Evolutionary conservation across 2,797 vertebrate species (phyloP).

Genomic region (Malurus splendens): DNA sequence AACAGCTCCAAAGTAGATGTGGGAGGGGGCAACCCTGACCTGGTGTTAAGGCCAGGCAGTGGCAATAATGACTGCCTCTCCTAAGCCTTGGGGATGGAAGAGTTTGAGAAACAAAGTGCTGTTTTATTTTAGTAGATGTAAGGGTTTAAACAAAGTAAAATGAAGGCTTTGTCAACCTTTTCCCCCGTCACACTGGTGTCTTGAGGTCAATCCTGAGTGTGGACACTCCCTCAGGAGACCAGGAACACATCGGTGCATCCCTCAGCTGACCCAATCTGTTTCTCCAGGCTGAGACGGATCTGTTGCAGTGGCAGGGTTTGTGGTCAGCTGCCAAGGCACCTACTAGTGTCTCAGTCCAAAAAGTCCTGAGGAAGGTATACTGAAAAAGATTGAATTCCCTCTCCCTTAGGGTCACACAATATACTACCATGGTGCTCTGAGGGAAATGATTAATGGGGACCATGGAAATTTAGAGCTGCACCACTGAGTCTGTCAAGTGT

Average conservation of each 20-base stretch:
- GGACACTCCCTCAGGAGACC: neutral
- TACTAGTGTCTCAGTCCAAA: neutral
- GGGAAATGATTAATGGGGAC: neutral
- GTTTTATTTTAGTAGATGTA: neutral
- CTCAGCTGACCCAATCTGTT: neutral
- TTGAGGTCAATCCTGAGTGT: neutral
- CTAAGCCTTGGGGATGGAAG: neutral
- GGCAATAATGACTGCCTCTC: neutral
- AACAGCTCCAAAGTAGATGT: neutral
- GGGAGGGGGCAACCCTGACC: neutral
- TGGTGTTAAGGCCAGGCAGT: neutral
- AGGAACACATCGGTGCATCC: rapidly evolving
- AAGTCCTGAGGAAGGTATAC: neutral
- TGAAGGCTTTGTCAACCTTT: neutral
- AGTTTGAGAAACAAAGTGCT: neutral
- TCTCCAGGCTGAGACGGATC: neutral
- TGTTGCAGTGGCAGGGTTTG: neutral
- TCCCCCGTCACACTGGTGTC: neutral
- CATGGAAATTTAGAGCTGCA: neutral
- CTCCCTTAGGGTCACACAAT: neutral
- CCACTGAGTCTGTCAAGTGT: neutral
- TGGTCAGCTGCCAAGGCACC: neutral
- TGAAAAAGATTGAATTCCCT: neutral
- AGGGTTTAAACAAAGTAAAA: neutral
- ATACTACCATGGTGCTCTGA: neutral